Evolutionary conservation across 1,140 invertebrate species (phyloP).

Genomic region (Dicyema japonicum): DNA sequence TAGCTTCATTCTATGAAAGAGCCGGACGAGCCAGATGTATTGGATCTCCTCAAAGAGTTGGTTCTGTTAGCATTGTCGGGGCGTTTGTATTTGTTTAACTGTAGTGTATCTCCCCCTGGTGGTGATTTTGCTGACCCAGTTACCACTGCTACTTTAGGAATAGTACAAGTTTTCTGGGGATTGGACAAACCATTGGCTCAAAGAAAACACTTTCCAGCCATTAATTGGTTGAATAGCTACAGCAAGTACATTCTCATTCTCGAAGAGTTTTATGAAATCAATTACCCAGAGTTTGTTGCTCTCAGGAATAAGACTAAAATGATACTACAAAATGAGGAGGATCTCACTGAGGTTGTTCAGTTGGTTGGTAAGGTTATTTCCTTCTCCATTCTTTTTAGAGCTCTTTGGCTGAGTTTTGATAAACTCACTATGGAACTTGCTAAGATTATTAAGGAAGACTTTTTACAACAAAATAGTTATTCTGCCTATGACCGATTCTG

Average conservation of each 20-base stretch:
- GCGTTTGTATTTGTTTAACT: no score
- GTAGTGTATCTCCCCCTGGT: constrained; percentile 88
- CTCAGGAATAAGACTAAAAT: constrained; percentile 26
- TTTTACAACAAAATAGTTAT: constrained; percentile 68
- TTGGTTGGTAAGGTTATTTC: constrained; percentile 94
- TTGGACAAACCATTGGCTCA: constrained; percentile 95
- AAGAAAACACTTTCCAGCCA: constrained; percentile 94
- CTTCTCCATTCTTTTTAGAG: no score
- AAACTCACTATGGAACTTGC: constrained; percentile 97
- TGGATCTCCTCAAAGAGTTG: constrained; percentile 64
- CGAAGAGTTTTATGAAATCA: constrained; percentile 96
- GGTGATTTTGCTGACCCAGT: constrained; percentile 99
- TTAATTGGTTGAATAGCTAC: constrained; percentile 98
- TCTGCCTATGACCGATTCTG: constrained; percentile 54
- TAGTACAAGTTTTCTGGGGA: constrained; percentile 99
- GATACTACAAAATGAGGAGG: constrained; percentile 76
- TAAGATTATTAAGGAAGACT: constrained; percentile 89
- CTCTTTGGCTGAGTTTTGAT: constrained; percentile 79
- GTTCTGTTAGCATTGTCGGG: constrained; percentile 91
- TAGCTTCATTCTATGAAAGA: constrained; percentile 81
- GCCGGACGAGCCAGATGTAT: constrained; percentile 78
- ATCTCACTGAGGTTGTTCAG: constrained; percentile 95
- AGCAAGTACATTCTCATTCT: constrained; percentile 86
- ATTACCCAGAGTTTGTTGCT: constrained; percentile 83
- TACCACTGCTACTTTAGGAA: constrained; percentile 85